Conservation (phyloP, 2,888 invertebrate species). For the Chaitophorus viminalis region DNA sequence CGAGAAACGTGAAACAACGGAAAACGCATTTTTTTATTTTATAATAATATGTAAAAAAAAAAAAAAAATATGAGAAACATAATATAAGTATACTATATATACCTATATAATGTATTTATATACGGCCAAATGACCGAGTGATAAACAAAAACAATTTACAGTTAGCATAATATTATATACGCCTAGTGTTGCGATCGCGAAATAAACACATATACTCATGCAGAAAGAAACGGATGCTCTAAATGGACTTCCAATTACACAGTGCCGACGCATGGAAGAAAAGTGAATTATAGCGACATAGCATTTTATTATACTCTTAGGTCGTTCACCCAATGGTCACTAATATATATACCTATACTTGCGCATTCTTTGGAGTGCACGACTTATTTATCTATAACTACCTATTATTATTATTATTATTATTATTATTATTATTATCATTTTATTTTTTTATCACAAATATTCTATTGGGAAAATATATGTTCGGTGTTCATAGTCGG, state of each 20-base stretch:
- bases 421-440: neutral
- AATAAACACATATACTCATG: neutral
- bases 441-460: neutral
- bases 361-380: constrained; percentile 35
- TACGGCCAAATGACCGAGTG: neutral
- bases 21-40: neutral
- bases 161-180: too few species aligned
- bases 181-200: neutral
- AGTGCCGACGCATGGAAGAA: constrained; percentile 30
- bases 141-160: constrained; percentile 7
- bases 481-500: neutral
- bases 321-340: constrained; percentile 57
- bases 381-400: constrained; percentile 4
- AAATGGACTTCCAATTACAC: constrained; percentile 47
- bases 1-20: constrained; percentile 37
- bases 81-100: neutral
- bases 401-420: neutral
- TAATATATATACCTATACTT: constrained; percentile 1
- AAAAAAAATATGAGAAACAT: neutral
- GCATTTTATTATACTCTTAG: constrained; percentile 33
- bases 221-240: constrained; percentile 35
- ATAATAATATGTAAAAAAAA: constrained; percentile 15
- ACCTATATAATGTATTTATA: neutral
- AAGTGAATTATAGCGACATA: constrained; percentile 46
- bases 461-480: neutral